Evolutionary conservation across 2,888 invertebrate genomes (phyloP), one percentile per base, ranked within the genome.

Genomic region (Drosophila greeni): DNA sequence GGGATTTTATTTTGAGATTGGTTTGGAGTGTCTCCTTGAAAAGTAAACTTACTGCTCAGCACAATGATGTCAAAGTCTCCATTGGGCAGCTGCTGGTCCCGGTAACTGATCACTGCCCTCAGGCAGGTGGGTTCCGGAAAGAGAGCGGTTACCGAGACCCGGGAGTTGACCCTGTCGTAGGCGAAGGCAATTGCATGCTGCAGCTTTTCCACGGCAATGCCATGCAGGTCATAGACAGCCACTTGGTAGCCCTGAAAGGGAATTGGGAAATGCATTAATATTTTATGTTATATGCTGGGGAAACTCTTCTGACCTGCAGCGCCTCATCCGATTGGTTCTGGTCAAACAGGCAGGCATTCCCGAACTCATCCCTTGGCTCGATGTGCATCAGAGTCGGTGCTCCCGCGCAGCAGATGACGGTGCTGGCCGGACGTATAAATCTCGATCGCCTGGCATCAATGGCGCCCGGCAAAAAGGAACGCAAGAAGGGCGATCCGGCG

Each of bases 11-110:
- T 2, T 45, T 1, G n/a, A n/a, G n/a, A n/a, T n/a, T n/a, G n/a
- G n/a, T n/a, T n/a, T 26, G 1, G 2, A 26, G 9, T n/a, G 31
- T 23, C n/a, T 11, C 5, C 1, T 24, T 0, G 5, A 33, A 3
- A 23, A n/a, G 0, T 3, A n/a, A 31, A 90, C 93, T 91, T 89
- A 96, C 96, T 93, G 82, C 95, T 95, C 55, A 97, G 91, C 43
- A 97, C 97, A 84, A 97, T 95, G 85, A 97, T 95, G 89, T 96
- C 96, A 85, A 97, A 97, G 88, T 95, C 95, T 29, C 97, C 97
- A 86, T 97, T 96, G 81, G 95, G 95, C 82, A 97, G 90, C 85
- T 93, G 92, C 67, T 92, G 91, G 45, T 93, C 93, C 59, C 93
- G 91, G 86, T 95, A 95, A 81, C 92, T 92, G 52, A 97, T 94